phyloP scores from a whole-genome alignment of 2,113 vertebrate species.

The Microcebus murinus region DNA sequence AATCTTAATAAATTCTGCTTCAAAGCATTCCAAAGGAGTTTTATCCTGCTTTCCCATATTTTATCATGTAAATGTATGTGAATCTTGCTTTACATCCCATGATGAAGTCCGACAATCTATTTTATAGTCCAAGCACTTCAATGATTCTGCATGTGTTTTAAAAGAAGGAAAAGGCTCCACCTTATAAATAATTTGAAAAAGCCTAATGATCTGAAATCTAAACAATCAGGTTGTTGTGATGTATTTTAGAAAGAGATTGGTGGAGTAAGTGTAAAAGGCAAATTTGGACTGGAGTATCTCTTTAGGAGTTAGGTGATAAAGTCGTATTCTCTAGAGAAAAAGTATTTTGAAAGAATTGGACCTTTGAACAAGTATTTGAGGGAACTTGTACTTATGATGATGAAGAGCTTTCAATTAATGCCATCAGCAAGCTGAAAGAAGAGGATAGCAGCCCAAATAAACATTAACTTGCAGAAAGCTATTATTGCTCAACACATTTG shows the following conservation, averaged over 20 bases:
- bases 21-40: not conserved
- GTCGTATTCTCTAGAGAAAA: not conserved
- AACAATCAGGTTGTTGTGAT: not conserved
- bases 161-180: not conserved
- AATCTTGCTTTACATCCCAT: not conserved
- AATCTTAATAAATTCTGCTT: not conserved
- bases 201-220: not conserved
- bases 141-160: not conserved
- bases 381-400: not conserved
- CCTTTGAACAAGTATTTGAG: not conserved
- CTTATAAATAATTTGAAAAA: conserved; percentile 11
- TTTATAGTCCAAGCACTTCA: not conserved
- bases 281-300: not conserved
- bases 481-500: not conserved
- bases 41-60: not conserved
- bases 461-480: not conserved
- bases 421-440: not conserved
- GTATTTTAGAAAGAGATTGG: not conserved
- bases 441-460: not conserved
- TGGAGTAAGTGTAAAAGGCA: not conserved
- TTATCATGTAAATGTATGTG: not conserved
- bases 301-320: not conserved
- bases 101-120: not conserved
- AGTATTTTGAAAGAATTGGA: conserved; percentile 6
- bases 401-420: not conserved